Conservation (phyloP, 2,113 vertebrate genomes). For the Ivindomyrus marchei region DNA sequence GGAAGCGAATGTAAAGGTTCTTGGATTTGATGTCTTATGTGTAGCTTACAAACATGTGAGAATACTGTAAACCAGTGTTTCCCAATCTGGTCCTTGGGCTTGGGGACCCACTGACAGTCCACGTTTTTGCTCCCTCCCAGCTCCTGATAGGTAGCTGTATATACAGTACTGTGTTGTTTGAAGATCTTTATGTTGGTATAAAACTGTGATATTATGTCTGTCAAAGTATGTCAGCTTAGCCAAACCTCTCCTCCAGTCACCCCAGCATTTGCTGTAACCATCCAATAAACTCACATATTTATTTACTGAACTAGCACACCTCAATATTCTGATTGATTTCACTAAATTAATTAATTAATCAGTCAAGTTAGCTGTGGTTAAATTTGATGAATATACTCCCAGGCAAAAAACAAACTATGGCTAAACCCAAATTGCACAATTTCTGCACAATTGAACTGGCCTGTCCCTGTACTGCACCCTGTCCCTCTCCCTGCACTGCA, state of each 20-base stretch:
- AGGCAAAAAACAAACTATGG: not conserved
- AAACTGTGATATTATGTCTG: not conserved
- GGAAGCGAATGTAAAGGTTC: not conserved
- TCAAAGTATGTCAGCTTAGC: not conserved
- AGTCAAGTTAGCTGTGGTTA: not conserved
- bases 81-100: not conserved
- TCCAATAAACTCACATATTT: not conserved
- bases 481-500: too few species aligned
- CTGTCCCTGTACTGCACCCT: too few species aligned
- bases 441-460: too few species aligned
- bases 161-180: not conserved
- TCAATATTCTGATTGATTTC: not conserved
- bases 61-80: not conserved
- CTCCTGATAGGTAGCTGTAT: not conserved
- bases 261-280: not conserved
- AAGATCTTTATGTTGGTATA: not conserved
- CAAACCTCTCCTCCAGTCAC: not conserved
- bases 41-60: not conserved
- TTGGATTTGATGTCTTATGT: not conserved
- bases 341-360: not conserved
- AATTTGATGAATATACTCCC: not conserved
- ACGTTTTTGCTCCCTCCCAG: not conserved
- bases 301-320: not conserved
- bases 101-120: not conserved
- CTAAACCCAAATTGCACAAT: not conserved